These are phyloP conservation scores for Hippocampus barbouri DNA, from an alignment of 2,113 vertebrate genomes.

Conservation along the genomic window DNA sequence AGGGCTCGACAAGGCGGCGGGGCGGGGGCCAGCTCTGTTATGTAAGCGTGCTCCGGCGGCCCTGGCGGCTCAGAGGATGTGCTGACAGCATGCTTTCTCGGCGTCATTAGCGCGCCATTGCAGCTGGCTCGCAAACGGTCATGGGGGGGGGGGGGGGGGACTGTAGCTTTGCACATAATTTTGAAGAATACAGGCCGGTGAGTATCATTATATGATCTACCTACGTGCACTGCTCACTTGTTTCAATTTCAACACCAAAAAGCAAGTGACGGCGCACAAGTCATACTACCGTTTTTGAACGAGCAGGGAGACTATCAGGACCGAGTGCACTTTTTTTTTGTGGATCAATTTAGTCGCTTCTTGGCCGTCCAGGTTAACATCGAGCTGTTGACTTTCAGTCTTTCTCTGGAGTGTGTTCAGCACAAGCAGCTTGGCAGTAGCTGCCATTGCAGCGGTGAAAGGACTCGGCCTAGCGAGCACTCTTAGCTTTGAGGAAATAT, in stretches of 20 bases:
- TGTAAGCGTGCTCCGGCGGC: constrained; percentile 63
- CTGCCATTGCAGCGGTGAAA: constrained; percentile 47
- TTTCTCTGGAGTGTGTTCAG: constrained; percentile 23
- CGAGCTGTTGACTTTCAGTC: not conserved
- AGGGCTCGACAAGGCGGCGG: constrained; percentile 60
- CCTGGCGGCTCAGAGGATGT: constrained; percentile 54
- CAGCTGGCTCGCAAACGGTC: constrained; percentile 58
- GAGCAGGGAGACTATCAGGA: not conserved
- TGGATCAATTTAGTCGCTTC: not conserved
- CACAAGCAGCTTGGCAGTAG: constrained; percentile 51
- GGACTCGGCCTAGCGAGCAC: constrained; percentile 45
- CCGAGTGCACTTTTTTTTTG: not conserved
- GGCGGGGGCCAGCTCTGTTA: constrained; percentile 58
- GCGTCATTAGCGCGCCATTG: constrained; percentile 67
- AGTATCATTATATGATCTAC: not conserved
- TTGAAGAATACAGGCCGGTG: not conserved
- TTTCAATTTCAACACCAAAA: too few species aligned
- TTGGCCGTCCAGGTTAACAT: not conserved
- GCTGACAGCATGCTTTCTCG: constrained; percentile 69
- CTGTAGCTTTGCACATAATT: constrained; percentile 18
- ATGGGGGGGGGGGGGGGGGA: constrained; percentile 16
- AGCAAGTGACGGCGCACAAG: too few species aligned
- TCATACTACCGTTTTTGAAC: not conserved
- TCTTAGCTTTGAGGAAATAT: constrained; percentile 50
- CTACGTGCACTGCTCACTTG: not conserved